phyloP scores from a whole-genome alignment of 2,113 vertebrate species.

The Aptenodytes forsteri region DNA sequence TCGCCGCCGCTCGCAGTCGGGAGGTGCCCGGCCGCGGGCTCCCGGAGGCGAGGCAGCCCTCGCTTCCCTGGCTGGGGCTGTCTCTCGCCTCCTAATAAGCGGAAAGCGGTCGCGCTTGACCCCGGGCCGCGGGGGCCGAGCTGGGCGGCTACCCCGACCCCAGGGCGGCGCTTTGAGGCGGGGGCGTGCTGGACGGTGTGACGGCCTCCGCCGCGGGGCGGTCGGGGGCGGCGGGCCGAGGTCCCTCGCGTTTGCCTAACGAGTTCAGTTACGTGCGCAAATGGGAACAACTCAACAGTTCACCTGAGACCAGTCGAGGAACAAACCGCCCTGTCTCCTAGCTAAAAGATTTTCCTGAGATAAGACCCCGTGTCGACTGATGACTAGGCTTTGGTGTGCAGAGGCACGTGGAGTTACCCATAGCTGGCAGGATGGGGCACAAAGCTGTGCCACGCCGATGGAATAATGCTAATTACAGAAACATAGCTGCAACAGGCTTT shows the following conservation, averaged over 20 bases:
- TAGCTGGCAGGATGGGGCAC: background rate
- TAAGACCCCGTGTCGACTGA: rapidly evolving
- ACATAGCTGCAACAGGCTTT: background rate
- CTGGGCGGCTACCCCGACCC: background rate
- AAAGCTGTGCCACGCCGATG: rapidly evolving
- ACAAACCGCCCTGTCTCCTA: rapidly evolving
- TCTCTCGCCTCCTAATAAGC: rapidly evolving
- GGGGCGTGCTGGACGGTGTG: background rate
- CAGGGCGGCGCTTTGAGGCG: background rate
- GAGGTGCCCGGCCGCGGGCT: background rate
- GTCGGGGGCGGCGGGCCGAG: background rate
- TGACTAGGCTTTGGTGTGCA: rapidly evolving
- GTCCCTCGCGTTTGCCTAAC: rapidly evolving
- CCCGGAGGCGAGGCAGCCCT: background rate
- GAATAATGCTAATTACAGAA: background rate
- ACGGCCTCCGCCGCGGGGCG: rapidly evolving
- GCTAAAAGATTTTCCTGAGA: background rate
- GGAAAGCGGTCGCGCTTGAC: background rate
- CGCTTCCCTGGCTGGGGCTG: background rate
- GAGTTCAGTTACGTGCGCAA: rapidly evolving
- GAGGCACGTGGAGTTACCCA: background rate
- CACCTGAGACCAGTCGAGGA: rapidly evolving
- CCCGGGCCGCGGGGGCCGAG: too few species aligned
- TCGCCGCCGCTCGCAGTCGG: background rate
- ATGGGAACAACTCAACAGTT: rapidly evolving